A percentile compares a stretch with the other conserved stretches of the same genome.
Conservation (phyloP, 2,888 invertebrate genomes). For the Leptinotarsa rubiginosa region DNA sequence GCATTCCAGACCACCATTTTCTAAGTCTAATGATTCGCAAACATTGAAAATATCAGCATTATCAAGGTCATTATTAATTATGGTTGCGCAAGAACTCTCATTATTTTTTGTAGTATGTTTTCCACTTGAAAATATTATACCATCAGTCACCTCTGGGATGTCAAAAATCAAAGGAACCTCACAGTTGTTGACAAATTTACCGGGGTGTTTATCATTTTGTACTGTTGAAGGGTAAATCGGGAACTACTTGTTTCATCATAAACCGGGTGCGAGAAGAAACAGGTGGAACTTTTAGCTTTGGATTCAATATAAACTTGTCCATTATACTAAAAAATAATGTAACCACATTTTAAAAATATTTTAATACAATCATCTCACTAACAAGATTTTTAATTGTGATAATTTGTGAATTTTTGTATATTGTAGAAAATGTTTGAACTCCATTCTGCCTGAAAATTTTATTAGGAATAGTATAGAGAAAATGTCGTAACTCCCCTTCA, state of each 20-base stretch:
- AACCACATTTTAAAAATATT: not conserved
- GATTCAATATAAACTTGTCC: slow-evolving; percentile 20
- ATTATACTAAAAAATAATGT: slow-evolving; percentile 3
- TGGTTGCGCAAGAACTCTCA: slow-evolving; percentile 1
- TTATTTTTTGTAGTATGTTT: not conserved
- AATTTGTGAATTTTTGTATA: not conserved
- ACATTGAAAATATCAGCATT: slow-evolving; percentile 4
- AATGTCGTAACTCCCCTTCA: slow-evolving; percentile 6
- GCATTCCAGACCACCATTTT: slow-evolving; percentile 14
- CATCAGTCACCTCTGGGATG: slow-evolving; percentile 21
- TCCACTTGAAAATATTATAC: slow-evolving; percentile 17
- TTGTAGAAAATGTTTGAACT: slow-evolving; percentile 19
- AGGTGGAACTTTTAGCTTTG: slow-evolving; percentile 18
- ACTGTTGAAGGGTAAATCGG: not conserved
- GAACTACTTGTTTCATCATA: slow-evolving; percentile 4
- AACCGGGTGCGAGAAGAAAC: slow-evolving; percentile 19
- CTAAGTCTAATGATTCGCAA: slow-evolving; percentile 20
- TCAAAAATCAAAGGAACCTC: slow-evolving; percentile 18
- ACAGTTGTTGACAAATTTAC: slow-evolving; percentile 11
- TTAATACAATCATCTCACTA: not conserved
- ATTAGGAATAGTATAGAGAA: not conserved
- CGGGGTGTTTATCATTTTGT: slow-evolving; percentile 16
- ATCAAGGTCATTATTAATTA: slow-evolving; percentile 3
- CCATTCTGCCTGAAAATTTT: not conserved
- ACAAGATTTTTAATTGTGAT: not conserved